A percentile compares a stretch with the other conserved stretches of the same genome.
phyloP scores from a whole-genome alignment of 2,113 vertebrate species.

The Dermatemys mawii region DNA sequence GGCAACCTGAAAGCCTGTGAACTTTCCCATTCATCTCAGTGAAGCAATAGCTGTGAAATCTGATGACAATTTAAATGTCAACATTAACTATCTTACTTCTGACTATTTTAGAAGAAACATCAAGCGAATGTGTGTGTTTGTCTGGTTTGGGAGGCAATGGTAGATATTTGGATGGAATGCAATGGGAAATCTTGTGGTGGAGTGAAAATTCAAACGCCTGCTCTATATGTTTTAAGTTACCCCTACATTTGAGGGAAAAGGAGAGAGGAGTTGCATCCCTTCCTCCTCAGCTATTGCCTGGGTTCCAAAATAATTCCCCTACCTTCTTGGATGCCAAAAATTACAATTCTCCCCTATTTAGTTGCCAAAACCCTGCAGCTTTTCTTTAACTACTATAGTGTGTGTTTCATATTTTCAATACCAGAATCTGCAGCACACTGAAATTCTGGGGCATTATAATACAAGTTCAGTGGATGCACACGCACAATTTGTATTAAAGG shows the following conservation, averaged over 20 bases:
- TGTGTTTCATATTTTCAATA: background rate
- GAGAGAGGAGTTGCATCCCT: background rate
- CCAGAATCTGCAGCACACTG: background rate
- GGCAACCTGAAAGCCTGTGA: background rate
- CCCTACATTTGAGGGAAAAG: background rate
- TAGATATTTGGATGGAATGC: background rate
- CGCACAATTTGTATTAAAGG: background rate
- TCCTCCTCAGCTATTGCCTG: background rate
- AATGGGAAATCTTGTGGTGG: background rate
- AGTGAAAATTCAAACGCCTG: background rate
- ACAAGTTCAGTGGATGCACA: background rate
- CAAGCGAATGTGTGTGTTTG: background rate
- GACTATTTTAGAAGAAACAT: background rate
- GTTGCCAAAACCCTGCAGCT: background rate
- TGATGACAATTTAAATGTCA: background rate
- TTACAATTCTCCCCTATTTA: background rate
- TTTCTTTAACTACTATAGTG: background rate
- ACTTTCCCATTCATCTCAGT: background rate
- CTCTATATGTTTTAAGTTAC: background rate
- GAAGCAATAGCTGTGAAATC: background rate
- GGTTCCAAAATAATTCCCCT: background rate
- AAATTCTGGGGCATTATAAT: background rate
- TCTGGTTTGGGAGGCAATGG: background rate
- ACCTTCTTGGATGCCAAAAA: background rate
- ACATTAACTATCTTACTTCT: background rate